Conservation (phyloP, 1,140 invertebrate genomes). For the Octopus sinensis region DNA sequence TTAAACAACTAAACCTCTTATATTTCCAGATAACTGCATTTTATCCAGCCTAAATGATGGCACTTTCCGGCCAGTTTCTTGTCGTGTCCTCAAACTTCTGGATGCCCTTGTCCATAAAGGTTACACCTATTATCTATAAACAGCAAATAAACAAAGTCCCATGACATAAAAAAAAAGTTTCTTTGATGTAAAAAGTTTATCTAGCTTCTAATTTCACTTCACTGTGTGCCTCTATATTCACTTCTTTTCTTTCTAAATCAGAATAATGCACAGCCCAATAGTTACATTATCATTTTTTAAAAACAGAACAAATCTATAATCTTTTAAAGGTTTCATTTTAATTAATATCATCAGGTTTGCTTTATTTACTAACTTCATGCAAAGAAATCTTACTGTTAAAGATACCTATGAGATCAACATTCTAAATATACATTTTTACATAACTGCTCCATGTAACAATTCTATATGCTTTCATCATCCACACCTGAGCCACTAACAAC, state of each 20-base stretch:
- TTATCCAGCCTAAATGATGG: conserved; percentile 3
- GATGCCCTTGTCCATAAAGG: background rate
- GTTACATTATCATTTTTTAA: background rate
- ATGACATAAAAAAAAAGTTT: background rate
- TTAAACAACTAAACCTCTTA: background rate
- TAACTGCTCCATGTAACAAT: too few species aligned
- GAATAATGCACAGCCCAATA: background rate
- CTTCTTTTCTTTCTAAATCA: too few species aligned
- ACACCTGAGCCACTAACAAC: too few species aligned
- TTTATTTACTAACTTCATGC: too few species aligned
- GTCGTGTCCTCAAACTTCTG: background rate
- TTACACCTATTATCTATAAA: background rate
- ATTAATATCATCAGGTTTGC: background rate
- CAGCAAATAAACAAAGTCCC: too few species aligned
- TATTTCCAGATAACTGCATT: conserved; percentile 1
- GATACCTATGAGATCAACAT: too few species aligned
- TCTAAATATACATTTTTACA: too few species aligned
- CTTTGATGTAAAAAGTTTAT: background rate
- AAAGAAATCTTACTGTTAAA: too few species aligned
- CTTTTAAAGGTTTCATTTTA: background rate
- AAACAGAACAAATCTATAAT: background rate
- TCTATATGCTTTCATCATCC: too few species aligned
- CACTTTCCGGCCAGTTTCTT: background rate
- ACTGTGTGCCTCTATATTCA: background rate
- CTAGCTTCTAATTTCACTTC: background rate